Conservation (phyloP, 2,113 vertebrate species). For the Benitochromis conjunctus region DNA sequence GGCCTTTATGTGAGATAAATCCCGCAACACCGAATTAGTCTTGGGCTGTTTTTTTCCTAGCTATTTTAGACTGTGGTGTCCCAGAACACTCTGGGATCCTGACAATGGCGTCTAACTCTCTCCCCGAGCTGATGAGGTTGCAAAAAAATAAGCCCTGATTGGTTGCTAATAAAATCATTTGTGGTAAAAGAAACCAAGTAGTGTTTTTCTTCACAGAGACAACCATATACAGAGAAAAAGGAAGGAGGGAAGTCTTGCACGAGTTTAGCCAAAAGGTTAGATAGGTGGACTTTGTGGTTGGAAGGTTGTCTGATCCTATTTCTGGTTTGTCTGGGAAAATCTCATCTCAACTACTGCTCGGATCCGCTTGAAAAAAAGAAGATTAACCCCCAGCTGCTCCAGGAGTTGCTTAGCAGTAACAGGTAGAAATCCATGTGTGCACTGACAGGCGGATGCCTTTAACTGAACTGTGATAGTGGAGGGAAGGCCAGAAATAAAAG, state of each 20-base stretch:
- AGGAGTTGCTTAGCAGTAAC: neutral
- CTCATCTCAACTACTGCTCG: neutral
- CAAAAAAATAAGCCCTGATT: slow-evolving; percentile 17
- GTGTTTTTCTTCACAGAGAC: neutral
- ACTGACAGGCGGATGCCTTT: neutral
- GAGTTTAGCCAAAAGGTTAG: neutral
- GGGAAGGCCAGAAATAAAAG: neutral
- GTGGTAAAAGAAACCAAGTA: neutral
- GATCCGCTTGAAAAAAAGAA: neutral
- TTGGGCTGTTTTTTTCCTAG: neutral
- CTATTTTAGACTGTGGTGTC: neutral
- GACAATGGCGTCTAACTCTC: neutral
- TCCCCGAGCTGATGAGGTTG: neutral
- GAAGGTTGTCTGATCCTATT: neutral
- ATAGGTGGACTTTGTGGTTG: neutral
- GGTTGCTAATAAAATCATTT: neutral
- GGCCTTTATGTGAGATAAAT: neutral
- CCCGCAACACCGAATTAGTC: neutral
- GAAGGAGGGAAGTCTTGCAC: neutral
- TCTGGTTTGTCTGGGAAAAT: neutral
- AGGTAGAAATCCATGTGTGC: neutral
- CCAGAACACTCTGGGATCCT: neutral
- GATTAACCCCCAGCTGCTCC: slow-evolving; percentile 3
- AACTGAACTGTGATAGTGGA: rapidly evolving
- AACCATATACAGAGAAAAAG: neutral